Evolutionary conservation across 2,888 invertebrate species (phyloP).

Genomic region (Nowickia ferox): DNA sequence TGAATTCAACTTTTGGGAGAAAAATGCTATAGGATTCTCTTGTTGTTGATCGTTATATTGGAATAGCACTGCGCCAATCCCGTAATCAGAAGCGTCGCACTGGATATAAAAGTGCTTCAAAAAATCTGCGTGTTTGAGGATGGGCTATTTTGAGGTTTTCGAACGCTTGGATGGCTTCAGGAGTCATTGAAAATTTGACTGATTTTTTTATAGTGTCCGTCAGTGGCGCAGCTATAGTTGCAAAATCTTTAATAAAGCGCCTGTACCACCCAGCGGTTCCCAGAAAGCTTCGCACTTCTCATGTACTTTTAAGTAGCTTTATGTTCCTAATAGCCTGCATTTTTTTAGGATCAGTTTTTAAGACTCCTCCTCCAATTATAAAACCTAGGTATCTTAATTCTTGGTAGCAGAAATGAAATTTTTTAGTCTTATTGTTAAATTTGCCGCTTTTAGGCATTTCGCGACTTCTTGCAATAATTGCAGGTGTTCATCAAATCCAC

Average conservation of each 20-base stretch:
- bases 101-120: too few species aligned
- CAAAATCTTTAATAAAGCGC: too few species aligned
- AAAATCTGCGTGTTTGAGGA: too few species aligned
- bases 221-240: neutral
- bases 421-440: neutral
- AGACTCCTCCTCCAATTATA: neutral
- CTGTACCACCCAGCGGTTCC: too few species aligned
- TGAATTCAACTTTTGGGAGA: too few species aligned
- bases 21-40: too few species aligned
- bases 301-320: neutral
- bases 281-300: neutral
- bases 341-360: neutral
- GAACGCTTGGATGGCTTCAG: neutral
- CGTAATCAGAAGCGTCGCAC: too few species aligned
- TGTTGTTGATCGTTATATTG: too few species aligned
- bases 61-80: too few species aligned
- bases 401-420: neutral
- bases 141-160: neutral
- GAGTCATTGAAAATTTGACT: neutral
- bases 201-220: neutral
- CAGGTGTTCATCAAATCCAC: neutral
- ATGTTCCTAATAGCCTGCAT: neutral
- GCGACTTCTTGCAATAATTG: neutral
- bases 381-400: neutral
- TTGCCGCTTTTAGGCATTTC: neutral